Evolutionary conservation across 2,797 vertebrate species (phyloP).

Genomic region (Staurois parvus): DNA sequence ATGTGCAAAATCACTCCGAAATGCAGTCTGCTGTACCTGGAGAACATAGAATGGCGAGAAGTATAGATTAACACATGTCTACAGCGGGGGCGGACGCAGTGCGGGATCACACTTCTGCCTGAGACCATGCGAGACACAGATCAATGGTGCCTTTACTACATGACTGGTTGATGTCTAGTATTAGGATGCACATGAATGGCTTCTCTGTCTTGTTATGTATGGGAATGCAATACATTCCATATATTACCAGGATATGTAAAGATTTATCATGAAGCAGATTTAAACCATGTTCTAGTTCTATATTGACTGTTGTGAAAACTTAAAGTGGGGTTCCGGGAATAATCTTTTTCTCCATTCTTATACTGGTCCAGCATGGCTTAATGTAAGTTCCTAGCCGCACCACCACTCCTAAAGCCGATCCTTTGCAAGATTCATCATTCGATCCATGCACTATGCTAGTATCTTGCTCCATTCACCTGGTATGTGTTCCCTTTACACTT

Average conservation of each 20-base stretch:
- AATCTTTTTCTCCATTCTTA: too few species aligned
- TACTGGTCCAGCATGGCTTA: too few species aligned
- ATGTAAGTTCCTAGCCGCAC: too few species aligned
- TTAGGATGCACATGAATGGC: not conserved
- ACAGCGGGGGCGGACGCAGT: not conserved
- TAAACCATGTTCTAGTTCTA: too few species aligned
- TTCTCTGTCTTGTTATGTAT: not conserved
- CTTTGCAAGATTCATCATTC: too few species aligned
- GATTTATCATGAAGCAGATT: not conserved
- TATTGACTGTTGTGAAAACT: not conserved
- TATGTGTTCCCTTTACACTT: too few species aligned
- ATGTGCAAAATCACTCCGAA: not conserved
- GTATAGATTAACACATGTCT: not conserved
- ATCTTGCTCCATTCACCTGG: too few species aligned
- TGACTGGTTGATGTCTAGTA: not conserved
- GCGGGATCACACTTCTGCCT: not conserved
- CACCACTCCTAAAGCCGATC: too few species aligned
- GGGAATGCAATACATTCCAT: not conserved
- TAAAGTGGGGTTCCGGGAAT: not conserved
- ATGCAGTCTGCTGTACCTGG: not conserved
- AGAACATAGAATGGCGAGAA: not conserved
- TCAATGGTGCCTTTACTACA: not conserved
- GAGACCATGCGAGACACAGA: not conserved
- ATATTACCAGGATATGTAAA: not conserved
- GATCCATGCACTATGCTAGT: too few species aligned